Evolutionary conservation across 2,888 invertebrate species (phyloP), one percentile per base, ranked within the genome.

Genomic region (Rhyacophila evoluta): DNA sequence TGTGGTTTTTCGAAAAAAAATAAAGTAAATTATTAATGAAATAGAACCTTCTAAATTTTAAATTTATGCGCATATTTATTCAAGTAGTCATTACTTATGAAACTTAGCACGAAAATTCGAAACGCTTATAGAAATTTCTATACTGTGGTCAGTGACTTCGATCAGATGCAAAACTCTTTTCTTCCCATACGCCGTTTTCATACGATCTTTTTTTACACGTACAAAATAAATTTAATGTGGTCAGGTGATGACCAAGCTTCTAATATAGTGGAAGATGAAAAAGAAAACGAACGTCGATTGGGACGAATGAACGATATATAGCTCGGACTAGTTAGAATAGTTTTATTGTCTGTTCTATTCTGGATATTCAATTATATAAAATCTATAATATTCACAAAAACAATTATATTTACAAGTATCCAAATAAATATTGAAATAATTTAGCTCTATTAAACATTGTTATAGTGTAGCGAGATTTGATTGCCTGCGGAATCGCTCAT

Each of bases 161-260:
- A 19, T 55, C 55, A 19, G 19, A 15, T 55, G 55, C 55, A 8
- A 55, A 55, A 55, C 55, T 55, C 19, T 55, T 55, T 12, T 55
- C 55, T 55, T 55, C 55, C 55, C 55, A 55, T 55, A 55, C 55
- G 55, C 55, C 19, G 55, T 55, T 55, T 55, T 55, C 19, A 55
- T 19, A 19, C 19, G 55, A 55, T 55, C 55, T 12, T 55, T 55
- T 55, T 55, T 55, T 55, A 55, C 55, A 55, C 55, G 55, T 55
- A 41, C 25, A 19, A 55, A 55, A 55, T 55, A 55, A 55, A 19
- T 55, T 55, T 55, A 55, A 25, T 55, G 55, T 55, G 55, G 55
- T 55, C 55, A 55, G 55, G 10, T 6, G 55, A 55, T 55, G 55
- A 19, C 25, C 55, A 55, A 25, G 55, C 55, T 55, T 55, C 55